A percentile compares a stretch with the other conserved stretches of the same genome.
Evolutionary conservation across 2,113 vertebrate genomes (phyloP).

Genomic region (Poecile atricapillus): DNA sequence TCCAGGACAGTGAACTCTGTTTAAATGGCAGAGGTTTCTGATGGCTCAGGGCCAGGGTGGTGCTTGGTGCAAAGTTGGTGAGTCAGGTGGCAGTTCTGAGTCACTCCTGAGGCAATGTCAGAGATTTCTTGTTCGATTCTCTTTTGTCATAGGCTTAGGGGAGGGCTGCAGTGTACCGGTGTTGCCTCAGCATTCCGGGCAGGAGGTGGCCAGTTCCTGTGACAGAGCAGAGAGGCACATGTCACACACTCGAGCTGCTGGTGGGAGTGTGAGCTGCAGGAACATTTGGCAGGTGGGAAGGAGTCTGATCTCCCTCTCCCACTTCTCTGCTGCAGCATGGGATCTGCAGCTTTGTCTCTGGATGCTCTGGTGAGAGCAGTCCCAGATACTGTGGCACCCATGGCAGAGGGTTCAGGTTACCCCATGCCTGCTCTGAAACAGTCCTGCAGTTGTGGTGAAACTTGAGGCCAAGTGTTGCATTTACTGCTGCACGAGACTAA

Average conservation of each 20-base stretch:
- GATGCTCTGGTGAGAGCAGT: not conserved
- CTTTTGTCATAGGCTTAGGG: not conserved
- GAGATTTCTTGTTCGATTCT: not conserved
- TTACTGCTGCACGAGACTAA: not conserved
- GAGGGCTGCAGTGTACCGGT: not conserved
- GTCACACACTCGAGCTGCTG: not conserved
- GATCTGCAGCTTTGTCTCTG: not conserved
- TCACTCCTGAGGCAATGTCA: not conserved
- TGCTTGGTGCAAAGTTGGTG: not conserved
- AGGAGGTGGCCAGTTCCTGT: not conserved
- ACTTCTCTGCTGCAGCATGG: not conserved
- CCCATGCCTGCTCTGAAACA: not conserved
- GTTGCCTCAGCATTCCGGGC: not conserved
- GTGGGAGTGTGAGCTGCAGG: not conserved
- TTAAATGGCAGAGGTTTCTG: not conserved
- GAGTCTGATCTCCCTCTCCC: not conserved
- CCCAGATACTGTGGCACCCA: accelerated
- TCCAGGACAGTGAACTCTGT: not conserved
- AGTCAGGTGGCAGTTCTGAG: constrained; percentile 24
- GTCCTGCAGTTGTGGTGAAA: not conserved
- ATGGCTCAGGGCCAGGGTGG: not conserved
- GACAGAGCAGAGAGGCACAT: not conserved
- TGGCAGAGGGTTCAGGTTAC: not conserved
- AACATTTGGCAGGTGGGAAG: not conserved
- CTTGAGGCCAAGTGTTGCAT: not conserved